A percentile compares a stretch with the other conserved stretches of the same genome.
phyloP scores from a whole-genome alignment of 2,797 vertebrate species.

The Coregonus suidteri region DNA sequence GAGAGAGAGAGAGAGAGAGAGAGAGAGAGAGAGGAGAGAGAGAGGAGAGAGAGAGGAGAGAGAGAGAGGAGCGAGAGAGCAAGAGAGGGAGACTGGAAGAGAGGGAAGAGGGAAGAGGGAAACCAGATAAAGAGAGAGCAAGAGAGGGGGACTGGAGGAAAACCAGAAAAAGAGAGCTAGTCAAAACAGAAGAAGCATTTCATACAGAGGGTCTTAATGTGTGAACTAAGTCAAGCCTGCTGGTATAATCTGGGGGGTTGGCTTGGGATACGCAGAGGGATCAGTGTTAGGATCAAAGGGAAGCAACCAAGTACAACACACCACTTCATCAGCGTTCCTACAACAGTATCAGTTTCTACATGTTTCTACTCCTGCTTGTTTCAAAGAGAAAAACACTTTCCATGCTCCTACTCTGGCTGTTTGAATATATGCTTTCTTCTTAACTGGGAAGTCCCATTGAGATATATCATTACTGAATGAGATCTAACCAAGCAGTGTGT shows the following conservation, averaged over 20 bases:
- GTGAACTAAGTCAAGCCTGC: background rate
- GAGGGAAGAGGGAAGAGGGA: background rate
- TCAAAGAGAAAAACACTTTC: slow-evolving; percentile 14
- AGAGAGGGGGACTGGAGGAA: background rate
- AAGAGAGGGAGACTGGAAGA: background rate
- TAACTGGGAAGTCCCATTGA: too few relatives aligned
- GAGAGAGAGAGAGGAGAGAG: background rate
- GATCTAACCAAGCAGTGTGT: too few relatives aligned
- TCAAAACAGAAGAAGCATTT: background rate
- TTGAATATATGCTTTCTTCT: background rate
- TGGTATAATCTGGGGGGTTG: background rate
- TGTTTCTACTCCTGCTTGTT: background rate
- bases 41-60: too few relatives aligned
- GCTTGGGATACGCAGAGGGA: background rate
- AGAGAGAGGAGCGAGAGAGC: too few relatives aligned
- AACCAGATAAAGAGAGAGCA: background rate
- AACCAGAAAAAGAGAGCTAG: background rate
- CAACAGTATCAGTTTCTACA: background rate
- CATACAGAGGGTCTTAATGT: background rate
- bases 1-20: background rate
- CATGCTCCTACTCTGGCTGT: slow-evolving; percentile 13
- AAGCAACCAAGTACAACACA: background rate
- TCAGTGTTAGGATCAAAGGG: background rate
- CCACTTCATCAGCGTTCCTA: background rate
- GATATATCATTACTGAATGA: too few relatives aligned